Base-by-base conservation (phyloP, 2,888 invertebrate genomes). In the Rapana venosa region DNA sequence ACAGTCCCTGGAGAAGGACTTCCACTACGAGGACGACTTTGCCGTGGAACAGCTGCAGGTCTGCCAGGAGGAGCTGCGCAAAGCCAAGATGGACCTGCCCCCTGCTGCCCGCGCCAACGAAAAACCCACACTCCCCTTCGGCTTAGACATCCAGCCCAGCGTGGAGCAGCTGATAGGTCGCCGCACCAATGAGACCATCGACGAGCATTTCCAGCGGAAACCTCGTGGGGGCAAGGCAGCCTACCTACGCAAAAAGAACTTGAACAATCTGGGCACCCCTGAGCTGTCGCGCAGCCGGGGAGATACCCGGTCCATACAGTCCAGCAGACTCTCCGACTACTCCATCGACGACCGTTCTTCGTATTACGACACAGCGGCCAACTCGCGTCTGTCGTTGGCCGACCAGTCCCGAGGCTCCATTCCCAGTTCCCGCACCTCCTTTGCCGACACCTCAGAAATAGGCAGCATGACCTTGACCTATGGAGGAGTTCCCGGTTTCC, bases 11-110 rank as follows among this genome's bases (percentile, higher is more conserved):
- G 98, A 98, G 96, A 98, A 98, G 96, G 98, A 99, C 96, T 99
- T 99, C 97, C 98, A 98, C 92, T 98, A 98, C 96, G 98, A 98
- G 94, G 98, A 99, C 95, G 99, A 99, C 95, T 97, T 97, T 92
- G 98, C 98, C 74, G 98, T 99, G 95, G 97, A 97, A 94, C 97
- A 97, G 91, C 97, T 99, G 95, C 98, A 98, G 95, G 97, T 98
- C 89, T 98, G 98, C 74, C 97, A 98, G 97, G 98, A 98, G 88
- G 99, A 99, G 96, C 96, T 99, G 89, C 98, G 97, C 95, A 97
- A 96, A 90, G 96, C 96, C 87, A 95, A 96, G 96, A 97, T 99
- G 93, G 98, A 98, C 96, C 97, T 97, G 94, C 98, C 98, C 2
- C 98, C 98, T 8, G 96, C 96, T 83, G 91, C 95, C 11, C 94